phyloP scores from a whole-genome alignment of 2,888 invertebrate species.

The Cerceris ruficornis region DNA sequence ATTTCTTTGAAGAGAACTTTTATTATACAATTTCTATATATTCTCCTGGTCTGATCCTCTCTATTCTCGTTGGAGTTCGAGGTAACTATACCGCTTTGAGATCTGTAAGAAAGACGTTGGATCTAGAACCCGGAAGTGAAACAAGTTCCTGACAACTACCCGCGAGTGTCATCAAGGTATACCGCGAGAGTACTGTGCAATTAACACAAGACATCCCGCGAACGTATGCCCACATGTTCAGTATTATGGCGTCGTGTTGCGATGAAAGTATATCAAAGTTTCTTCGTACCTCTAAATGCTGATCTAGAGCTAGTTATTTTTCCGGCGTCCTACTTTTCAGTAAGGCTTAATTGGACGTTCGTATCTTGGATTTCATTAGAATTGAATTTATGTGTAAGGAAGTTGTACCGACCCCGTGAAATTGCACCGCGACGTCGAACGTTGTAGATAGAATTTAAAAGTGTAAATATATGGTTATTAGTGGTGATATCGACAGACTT shows the following conservation, averaged over 20 bases:
- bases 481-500: too few relatives aligned
- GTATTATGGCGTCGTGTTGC: conserved; percentile 13
- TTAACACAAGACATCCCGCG: conserved; percentile 51
- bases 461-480: too few relatives aligned
- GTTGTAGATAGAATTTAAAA: too few relatives aligned
- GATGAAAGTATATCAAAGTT: conserved; percentile 13
- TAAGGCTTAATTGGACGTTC: conserved; percentile 3
- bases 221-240: conserved; percentile 25
- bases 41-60: conserved; percentile 19
- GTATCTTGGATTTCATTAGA: not conserved
- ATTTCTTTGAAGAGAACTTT: too few relatives aligned
- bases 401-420: not conserved
- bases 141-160: conserved; percentile 49
- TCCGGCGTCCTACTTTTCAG: conserved; percentile 15
- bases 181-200: conserved; percentile 48
- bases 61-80: conserved; percentile 16
- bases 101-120: conserved; percentile 14
- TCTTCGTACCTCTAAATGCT: conserved; percentile 8
- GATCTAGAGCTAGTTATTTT: conserved; percentile 3
- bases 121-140: conserved; percentile 53
- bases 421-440: too few relatives aligned
- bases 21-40: not conserved
- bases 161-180: conserved; percentile 54
- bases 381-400: not conserved
- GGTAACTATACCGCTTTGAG: conserved; percentile 19